phyloP scores from a whole-genome alignment of 2,888 invertebrate species.

The Nomada flava region DNA sequence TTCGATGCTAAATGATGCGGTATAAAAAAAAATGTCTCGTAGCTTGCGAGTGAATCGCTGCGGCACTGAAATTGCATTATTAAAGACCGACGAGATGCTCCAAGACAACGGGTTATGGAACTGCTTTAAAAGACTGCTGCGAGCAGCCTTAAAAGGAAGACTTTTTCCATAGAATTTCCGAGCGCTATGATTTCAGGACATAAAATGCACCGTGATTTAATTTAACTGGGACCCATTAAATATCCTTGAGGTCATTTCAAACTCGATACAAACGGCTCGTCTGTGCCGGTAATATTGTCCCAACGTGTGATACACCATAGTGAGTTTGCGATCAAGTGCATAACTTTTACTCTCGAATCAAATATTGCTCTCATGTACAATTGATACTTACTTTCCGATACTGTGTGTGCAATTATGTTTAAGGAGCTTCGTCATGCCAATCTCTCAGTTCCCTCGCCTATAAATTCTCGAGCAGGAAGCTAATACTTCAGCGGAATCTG shows the following conservation, averaged over 20 bases:
- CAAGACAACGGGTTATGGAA: background rate
- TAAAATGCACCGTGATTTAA: slow-evolving; percentile 27
- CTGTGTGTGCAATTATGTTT: no score
- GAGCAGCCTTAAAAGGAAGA: background rate
- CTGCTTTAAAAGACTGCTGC: background rate
- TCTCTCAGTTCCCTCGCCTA: no score
- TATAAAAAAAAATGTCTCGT: background rate
- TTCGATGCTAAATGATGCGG: background rate
- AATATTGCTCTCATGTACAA: no score
- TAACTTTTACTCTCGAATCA: background rate
- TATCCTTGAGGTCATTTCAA: slow-evolving; percentile 19
- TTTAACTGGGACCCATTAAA: slow-evolving; percentile 52
- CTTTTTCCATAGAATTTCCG: background rate
- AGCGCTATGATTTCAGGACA: slow-evolving; percentile 7
- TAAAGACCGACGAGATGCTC: background rate
- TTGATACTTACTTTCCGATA: no score
- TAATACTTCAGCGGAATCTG: no score
- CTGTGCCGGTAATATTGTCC: slow-evolving; percentile 18
- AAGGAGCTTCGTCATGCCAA: no score
- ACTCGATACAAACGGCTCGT: slow-evolving; percentile 5
- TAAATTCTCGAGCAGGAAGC: no score
- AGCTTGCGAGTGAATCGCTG: background rate
- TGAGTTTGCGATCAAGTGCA: slow-evolving; percentile 1
- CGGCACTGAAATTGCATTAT: background rate
- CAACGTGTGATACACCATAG: slow-evolving; percentile 7